Evolutionary conservation across 2,888 invertebrate genomes (phyloP).

Genomic region (Leucophenga maculata): DNA sequence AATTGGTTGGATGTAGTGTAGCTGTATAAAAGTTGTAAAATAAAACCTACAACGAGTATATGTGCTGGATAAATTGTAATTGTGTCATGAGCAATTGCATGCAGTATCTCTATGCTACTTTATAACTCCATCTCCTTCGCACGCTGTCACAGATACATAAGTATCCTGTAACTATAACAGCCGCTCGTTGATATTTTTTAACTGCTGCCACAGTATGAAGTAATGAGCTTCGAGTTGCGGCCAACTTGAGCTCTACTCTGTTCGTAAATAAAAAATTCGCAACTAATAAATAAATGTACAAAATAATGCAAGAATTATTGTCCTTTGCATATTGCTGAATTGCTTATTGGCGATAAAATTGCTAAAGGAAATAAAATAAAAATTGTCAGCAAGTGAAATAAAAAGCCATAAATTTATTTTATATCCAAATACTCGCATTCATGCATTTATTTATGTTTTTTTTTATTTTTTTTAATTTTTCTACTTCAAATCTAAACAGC

Average conservation of each 20-base stretch:
- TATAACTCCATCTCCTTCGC: not conserved
- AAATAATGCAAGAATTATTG: slow-evolving; percentile 2
- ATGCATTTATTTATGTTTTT: no score
- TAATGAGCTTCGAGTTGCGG: slow-evolving; percentile 8
- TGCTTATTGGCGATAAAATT: slow-evolving; percentile 26
- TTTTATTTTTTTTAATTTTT: no score
- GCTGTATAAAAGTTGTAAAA: no score
- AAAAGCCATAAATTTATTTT: slow-evolving; percentile 36
- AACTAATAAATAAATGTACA: not conserved
- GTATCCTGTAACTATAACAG: not conserved
- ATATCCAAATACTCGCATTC: no score
- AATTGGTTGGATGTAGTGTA: no score
- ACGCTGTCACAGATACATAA: not conserved
- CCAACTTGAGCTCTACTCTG: not conserved
- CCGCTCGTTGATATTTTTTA: no score
- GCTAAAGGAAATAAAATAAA: slow-evolving; percentile 31
- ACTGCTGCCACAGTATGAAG: not conserved
- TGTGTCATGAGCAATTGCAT: slow-evolving; percentile 6
- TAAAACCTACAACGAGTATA: no score
- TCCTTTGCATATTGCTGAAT: slow-evolving; percentile 5
- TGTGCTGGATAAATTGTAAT: not conserved
- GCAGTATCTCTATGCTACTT: not conserved
- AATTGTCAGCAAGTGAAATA: slow-evolving; percentile 31
- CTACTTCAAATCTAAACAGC: no score
- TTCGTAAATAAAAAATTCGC: not conserved